These are phyloP conservation scores for Spisula solida DNA, from an alignment of 2,888 invertebrate genomes.

Conservation along the genomic window DNA sequence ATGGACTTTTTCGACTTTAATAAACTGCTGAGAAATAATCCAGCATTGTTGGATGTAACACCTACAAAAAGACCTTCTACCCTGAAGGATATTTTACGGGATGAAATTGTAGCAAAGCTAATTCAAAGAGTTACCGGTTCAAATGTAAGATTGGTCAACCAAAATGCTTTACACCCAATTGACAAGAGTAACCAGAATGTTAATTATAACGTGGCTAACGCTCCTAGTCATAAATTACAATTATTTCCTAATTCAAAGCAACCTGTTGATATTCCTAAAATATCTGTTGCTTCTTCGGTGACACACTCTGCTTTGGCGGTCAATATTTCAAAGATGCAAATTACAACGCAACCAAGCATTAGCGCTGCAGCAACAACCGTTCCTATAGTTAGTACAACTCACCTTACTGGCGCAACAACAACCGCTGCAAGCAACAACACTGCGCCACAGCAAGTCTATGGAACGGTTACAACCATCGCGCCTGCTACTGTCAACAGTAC, in stretches of 20 bases:
- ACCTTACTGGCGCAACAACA: not conserved
- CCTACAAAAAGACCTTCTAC: not conserved
- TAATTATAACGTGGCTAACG: not conserved
- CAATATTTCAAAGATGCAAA: constrained; percentile 1
- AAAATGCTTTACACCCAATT: not conserved
- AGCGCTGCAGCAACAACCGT: not conserved
- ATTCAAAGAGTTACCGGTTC: not conserved
- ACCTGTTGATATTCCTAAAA: not conserved
- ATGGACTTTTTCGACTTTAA: constrained; percentile 29
- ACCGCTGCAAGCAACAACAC: not conserved
- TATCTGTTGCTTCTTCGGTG: not conserved
- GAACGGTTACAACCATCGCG: not conserved
- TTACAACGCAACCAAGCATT: not conserved
- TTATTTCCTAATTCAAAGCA: not conserved
- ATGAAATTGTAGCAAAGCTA: constrained; percentile 28
- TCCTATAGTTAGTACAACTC: not conserved
- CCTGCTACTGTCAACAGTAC: not conserved
- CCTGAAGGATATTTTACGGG: not conserved
- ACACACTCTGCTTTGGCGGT: not conserved
- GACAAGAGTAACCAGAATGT: not conserved
- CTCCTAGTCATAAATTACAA: not conserved
- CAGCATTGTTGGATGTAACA: not conserved
- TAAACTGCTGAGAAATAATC: constrained; percentile 15
- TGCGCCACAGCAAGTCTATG: not conserved
- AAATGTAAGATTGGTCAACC: constrained; percentile 17